These are phyloP conservation scores for Ciconia stormi DNA, from an alignment of 2,113 vertebrate genomes.

Conservation along the genomic window DNA sequence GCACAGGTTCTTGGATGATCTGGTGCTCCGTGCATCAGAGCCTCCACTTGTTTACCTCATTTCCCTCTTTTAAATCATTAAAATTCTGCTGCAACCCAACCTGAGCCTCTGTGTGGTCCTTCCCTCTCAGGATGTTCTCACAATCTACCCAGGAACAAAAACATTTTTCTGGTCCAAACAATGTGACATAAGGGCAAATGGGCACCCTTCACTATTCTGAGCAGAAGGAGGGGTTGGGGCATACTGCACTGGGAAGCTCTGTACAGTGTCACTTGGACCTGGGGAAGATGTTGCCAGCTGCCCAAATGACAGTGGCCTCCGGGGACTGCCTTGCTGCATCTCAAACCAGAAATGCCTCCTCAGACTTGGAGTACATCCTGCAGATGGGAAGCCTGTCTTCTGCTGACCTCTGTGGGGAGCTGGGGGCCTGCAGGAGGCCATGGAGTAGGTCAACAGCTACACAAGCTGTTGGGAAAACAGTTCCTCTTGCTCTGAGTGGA, in stretches of 20 bases:
- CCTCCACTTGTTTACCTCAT: not conserved
- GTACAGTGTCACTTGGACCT: not conserved
- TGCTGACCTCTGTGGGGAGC: not conserved
- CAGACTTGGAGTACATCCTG: not conserved
- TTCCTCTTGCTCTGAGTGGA: not conserved
- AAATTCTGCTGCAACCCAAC: not conserved
- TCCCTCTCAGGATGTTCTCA: not conserved
- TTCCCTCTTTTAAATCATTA: not conserved
- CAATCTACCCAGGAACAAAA: not conserved
- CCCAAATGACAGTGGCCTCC: not conserved
- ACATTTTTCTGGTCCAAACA: not conserved
- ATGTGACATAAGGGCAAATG: rapidly evolving
- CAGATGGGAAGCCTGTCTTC: not conserved
- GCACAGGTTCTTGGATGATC: not conserved
- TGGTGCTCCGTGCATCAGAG: not conserved
- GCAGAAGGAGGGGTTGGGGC: not conserved
- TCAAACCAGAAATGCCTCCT: not conserved
- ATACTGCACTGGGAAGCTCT: not conserved
- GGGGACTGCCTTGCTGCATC: not conserved
- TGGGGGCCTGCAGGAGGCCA: not conserved
- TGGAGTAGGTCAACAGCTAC: not conserved
- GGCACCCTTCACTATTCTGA: not conserved
- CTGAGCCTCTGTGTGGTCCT: not conserved
- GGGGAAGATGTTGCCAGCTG: not conserved
- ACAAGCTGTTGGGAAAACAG: not conserved